Percentiles rank a stretch among this genome's conserved stretches.
phyloP scores from a whole-genome alignment of 2,797 vertebrate species.

The Bovichtus variegatus region DNA sequence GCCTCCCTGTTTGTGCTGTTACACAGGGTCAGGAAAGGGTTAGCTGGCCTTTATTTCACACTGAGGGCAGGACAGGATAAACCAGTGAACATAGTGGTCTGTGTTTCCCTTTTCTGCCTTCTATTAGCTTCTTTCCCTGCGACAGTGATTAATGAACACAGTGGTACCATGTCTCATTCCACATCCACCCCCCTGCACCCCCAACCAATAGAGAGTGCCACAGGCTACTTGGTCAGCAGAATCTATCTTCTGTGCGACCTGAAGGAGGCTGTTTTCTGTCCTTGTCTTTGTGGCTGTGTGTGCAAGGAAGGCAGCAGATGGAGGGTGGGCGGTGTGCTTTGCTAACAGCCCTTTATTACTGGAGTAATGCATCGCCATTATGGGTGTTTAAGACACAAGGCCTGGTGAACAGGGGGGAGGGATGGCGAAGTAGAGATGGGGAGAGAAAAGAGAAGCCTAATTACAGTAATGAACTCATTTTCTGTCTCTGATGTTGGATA shows the following conservation, averaged over 20 bases:
- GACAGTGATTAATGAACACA: constrained; percentile 83
- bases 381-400: constrained; percentile 78
- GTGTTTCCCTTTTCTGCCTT: constrained; percentile 58
- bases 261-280: constrained; percentile 73
- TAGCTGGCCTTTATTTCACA: constrained; percentile 63
- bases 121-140: constrained; percentile 58
- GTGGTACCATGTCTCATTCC: constrained; percentile 59
- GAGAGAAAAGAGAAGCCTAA: constrained; percentile 72
- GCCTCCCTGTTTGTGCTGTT: constrained; percentile 47
- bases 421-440: constrained; percentile 44
- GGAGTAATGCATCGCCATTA: constrained; percentile 78
- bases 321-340: constrained; percentile 68
- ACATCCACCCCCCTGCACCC: constrained; percentile 24
- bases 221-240: constrained; percentile 75
- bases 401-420: constrained; percentile 49
- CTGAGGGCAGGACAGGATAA: constrained; percentile 58
- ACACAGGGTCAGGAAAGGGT: constrained; percentile 62
- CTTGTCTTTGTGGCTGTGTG: constrained; percentile 61
- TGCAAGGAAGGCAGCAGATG: constrained; percentile 71
- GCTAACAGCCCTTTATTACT: constrained; percentile 75
- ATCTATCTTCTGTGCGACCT: constrained; percentile 70
- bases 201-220: constrained; percentile 47
- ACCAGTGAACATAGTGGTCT: constrained; percentile 73
- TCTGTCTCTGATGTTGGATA: constrained; percentile 69
- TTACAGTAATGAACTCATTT: constrained; percentile 84